Evolutionary conservation across 2,888 invertebrate species (phyloP).

Genomic region (Hoplodrina blanda): DNA sequence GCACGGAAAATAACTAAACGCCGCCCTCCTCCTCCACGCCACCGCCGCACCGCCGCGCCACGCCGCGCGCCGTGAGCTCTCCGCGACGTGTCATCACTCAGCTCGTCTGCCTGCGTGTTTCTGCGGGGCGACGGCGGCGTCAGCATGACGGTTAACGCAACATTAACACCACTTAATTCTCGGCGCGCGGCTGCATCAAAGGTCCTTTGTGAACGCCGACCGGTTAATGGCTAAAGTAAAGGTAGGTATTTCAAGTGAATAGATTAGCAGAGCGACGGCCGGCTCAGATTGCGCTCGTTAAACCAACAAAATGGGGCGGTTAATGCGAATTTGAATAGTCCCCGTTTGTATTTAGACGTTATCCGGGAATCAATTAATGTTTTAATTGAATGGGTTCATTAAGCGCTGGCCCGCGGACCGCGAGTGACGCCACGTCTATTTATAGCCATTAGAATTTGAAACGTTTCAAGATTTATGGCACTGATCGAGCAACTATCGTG

Average conservation of each 20-base stretch:
- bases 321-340: conserved; percentile 61
- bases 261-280: conserved; percentile 55
- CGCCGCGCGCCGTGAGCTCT: neutral
- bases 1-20: conserved; percentile 15
- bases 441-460: neutral
- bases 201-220: conserved; percentile 52
- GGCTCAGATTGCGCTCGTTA: conserved; percentile 60
- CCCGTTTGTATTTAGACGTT: conserved; percentile 50
- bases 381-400: conserved; percentile 55
- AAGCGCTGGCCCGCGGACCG: conserved; percentile 3
- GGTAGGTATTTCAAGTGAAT: conserved; percentile 58
- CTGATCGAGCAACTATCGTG: too few species aligned
- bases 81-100: neutral
- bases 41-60: neutral
- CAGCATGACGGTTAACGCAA: conserved; percentile 6
- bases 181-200: conserved; percentile 53
- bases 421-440: neutral
- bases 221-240: conserved; percentile 55
- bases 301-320: conserved; percentile 57
- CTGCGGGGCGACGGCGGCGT: neutral
- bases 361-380: conserved; percentile 56
- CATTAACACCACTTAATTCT: conserved; percentile 32
- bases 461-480: too few species aligned
- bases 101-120: too few species aligned
- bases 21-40: neutral